Percentiles rank a stretch among this genome's conserved stretches.
Evolutionary conservation across 2,888 invertebrate genomes (phyloP).

Genomic region (Oithona nana): DNA sequence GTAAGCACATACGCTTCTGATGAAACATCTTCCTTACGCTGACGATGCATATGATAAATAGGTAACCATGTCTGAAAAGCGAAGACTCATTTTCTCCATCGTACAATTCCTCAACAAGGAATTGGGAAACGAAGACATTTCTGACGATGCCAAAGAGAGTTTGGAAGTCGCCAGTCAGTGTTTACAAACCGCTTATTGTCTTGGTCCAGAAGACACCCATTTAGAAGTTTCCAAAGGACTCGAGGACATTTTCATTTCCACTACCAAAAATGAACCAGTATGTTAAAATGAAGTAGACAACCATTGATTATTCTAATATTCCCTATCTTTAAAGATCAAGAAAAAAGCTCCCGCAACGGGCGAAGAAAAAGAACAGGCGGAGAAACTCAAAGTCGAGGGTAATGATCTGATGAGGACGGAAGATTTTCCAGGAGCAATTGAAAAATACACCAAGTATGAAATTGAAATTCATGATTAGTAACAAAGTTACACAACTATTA

Average conservation of each 20-base stretch:
- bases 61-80: neutral
- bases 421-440: conserved; percentile 56
- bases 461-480: neutral
- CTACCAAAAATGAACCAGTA: conserved; percentile 19
- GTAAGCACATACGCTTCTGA: neutral
- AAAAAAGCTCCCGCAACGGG: conserved; percentile 18
- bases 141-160: conserved; percentile 43
- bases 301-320: conserved; percentile 1
- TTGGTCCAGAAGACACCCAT: conserved; percentile 33
- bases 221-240: conserved; percentile 28
- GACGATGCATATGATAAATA: neutral
- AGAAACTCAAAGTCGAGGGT: conserved; percentile 66
- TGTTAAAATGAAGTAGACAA: conserved; percentile 7
- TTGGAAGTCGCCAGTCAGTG: conserved; percentile 88
- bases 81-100: conserved; percentile 30
- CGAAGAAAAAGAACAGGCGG: conserved; percentile 45
- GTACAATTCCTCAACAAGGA: conserved; percentile 33
- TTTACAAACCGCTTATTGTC: conserved; percentile 68
- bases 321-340: neutral
- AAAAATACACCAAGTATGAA: conserved; percentile 46
- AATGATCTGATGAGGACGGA: conserved; percentile 71
- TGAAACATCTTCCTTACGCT: neutral
- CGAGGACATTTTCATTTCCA: conserved; percentile 29
- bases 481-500: too few species aligned
- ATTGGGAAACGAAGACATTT: conserved; percentile 25